Percentiles rank a stretch among this genome's conserved stretches.
Evolutionary conservation across 2,888 invertebrate genomes (phyloP).

Genomic region (Cerastoderma edule): DNA sequence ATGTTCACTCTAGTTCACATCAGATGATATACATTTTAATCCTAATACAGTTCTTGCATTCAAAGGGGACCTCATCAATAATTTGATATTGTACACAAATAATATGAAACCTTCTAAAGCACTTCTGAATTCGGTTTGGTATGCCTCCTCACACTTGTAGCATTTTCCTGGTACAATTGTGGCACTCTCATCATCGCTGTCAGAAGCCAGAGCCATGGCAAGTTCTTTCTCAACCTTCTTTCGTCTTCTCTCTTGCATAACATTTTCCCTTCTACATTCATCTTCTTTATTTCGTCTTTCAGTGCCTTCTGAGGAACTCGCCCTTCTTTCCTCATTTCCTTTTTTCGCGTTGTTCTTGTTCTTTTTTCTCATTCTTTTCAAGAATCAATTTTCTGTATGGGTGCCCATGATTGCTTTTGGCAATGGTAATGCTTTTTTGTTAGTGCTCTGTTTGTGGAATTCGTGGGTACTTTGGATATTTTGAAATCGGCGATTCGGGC

Average conservation of each 20-base stretch:
- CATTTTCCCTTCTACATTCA: neutral
- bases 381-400: neutral
- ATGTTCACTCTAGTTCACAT: too few species aligned
- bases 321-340: neutral
- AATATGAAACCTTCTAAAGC: neutral
- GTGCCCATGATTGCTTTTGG: neutral
- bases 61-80: neutral
- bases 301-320: neutral
- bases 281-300: neutral
- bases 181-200: neutral
- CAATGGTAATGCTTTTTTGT: neutral
- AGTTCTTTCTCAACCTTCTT: neutral
- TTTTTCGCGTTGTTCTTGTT: neutral
- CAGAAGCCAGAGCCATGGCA: neutral
- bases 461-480: neutral
- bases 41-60: neutral
- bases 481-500: neutral
- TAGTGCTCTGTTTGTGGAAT: constrained; percentile 1
- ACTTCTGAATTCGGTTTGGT: neutral
- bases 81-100: neutral
- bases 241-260: neutral
- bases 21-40: too few species aligned
- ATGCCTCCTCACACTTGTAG: neutral
- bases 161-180: neutral
- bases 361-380: constrained; percentile 5